Evolutionary conservation across 2,888 invertebrate species (phyloP), one percentile per base, ranked within the genome.

Genomic region (Ennomos fuscantarius): DNA sequence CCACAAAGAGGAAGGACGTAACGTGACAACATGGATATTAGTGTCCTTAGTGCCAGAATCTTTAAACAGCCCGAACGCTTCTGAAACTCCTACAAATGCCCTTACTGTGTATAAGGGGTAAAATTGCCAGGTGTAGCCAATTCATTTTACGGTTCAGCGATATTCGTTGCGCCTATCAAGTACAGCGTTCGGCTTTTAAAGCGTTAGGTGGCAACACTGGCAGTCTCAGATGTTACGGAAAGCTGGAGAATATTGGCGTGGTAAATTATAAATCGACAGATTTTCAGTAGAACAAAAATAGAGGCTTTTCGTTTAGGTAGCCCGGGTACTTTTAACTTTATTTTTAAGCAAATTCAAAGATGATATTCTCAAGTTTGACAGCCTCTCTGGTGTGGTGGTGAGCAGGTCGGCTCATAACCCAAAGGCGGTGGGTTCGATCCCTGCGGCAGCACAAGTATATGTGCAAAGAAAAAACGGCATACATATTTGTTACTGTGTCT

Each of bases 101-200:
- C 51, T 36, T 56, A 56, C 56, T 56, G 52, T 32, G 9, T 9
- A 8, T 37, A 50, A 1, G 33, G 43, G 46, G 42, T 32, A 34
- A 41, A 48, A 42, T 50, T 43, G 52, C 37, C 67, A 66, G 63
- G 65, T 69, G 69, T 56, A 59, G 60, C 63, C 63, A 49, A 70
- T 66, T 66, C 67, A 62, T 68, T 68, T 68, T 57, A 52, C 59
- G 73, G 72, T 67, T 70, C 65, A 10, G 51, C 54, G 58, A 60
- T 49, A 56, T 55, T 51, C 50, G 48, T 10, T 13, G 34, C 48
- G 60, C 65, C 65, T 65, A 66, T 68, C 63, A 60, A 58, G 46
- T 65, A 76, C 78, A 78, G 52, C 66, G 59, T 66, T 76, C 66
- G 51, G 74, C 77, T 78, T 73, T 77, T 72, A 77, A 65, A 60